A percentile compares a stretch with the other conserved stretches of the same genome.
These are phyloP conservation scores for Pristionchus exspectatus DNA, from an alignment of 2,888 invertebrate genomes.

Conservation along the genomic window DNA sequence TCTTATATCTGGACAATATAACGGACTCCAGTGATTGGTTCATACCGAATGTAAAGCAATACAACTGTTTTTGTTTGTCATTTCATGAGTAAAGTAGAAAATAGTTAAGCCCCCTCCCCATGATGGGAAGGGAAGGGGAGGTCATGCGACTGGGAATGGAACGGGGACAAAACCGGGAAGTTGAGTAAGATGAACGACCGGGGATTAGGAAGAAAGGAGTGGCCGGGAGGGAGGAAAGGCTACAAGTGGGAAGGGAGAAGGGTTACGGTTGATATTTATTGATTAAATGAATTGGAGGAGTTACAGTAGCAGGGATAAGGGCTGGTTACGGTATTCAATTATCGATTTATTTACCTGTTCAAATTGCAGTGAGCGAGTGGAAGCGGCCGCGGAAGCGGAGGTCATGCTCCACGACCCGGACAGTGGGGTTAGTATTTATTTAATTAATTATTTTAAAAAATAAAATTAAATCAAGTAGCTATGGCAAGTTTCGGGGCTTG, in stretches of 20 bases:
- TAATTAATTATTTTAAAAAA: neutral
- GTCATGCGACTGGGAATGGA: constrained; percentile 36
- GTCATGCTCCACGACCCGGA: constrained; percentile 53
- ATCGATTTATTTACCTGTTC: neutral
- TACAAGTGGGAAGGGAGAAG: neutral
- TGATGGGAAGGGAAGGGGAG: neutral
- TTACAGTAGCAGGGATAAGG: neutral
- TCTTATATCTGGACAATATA: neutral
- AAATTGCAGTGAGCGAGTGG: constrained; percentile 44
- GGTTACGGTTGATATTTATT: neutral
- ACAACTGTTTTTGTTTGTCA: no score
- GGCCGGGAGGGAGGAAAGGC: neutral
- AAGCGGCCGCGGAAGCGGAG: constrained; percentile 46
- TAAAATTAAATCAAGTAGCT: neutral
- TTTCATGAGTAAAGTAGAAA: neutral
- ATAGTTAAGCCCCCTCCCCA: neutral
- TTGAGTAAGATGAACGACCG: constrained; percentile 24
- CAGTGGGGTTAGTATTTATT: constrained; percentile 31
- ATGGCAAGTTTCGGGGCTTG: neutral
- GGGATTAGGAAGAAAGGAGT: constrained; percentile 3
- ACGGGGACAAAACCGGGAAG: constrained; percentile 9
- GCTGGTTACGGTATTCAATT: neutral
- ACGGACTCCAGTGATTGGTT: no score
- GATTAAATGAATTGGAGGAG: neutral
- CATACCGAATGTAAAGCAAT: no score